Evolutionary conservation across 2,113 vertebrate species (phyloP), one percentile per base, ranked within the genome.

Genomic region (Tragelaphus scriptus): DNA sequence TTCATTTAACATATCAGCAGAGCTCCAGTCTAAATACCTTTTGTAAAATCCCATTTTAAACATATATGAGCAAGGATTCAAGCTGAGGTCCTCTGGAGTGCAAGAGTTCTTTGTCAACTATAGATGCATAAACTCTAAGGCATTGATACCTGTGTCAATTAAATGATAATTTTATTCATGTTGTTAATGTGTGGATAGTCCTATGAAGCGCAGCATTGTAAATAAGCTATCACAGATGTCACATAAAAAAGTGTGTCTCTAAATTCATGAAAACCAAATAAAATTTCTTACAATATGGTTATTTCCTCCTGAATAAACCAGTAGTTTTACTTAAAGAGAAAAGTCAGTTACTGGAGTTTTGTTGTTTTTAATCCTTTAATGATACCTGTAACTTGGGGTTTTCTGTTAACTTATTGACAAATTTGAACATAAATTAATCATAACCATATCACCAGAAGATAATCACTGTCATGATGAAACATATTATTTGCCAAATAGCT

Each of bases 181-280:
- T 97, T 79, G 26, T 53, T 95, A 61, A 58, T 80, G 21, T 88
- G 40, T 65, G 51, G 47, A 71, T 96, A 96, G 97, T 97, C 36
- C 90, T 71, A n/a, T 47, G 10, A 15, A 75, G 13, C 14, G 82
- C 16, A 79, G 2, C 59, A 32, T 86, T 96, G 0, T 79, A 85
- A 87, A 61, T 85, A 28, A 88, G 26, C 91, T 87, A 51, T 68
- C 65, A 3, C 9, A 55, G 16, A 82, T 61, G 85, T 32, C 21
- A 90, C 47, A 77, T 90, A 84, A 93, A 68, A 93, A 91, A 86
- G 17, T 68, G 10, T 91, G 7, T 77, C 30, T 97, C 32, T 88
- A 95, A 95, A 88, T 96, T 32, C 17, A 75, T 79, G 36, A 82
- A 90, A 92, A 92, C 30, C 26, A 92, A 89, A 92, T 84, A 92